Evolutionary conservation across 2,113 vertebrate species (phyloP).

Genomic region (Typhlomys cinereus): DNA sequence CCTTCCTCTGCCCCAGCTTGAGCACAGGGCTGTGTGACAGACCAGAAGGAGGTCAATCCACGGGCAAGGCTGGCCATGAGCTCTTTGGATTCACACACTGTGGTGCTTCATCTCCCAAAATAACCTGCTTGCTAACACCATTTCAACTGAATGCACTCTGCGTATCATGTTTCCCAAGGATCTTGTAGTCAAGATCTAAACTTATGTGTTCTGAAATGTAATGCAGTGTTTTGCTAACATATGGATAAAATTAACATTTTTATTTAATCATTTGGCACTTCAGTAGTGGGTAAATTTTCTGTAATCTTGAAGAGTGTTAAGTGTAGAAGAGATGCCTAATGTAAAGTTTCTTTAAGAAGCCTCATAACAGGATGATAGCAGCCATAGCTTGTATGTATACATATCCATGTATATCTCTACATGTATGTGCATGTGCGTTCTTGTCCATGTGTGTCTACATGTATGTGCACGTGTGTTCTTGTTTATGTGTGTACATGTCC

Average conservation of each 20-base stretch:
- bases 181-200: neutral
- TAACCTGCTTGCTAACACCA: neutral
- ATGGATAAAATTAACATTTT: neutral
- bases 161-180: neutral
- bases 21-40: neutral
- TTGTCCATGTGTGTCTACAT: neutral
- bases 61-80: neutral
- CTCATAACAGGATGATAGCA: neutral
- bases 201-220: neutral
- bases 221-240: neutral
- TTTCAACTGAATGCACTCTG: neutral
- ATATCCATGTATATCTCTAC: neutral
- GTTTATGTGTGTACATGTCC: neutral
- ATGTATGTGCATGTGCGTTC: neutral
- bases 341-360: neutral
- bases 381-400: neutral
- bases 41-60: conserved; percentile 18
- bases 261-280: neutral
- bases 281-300: neutral
- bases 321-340: neutral
- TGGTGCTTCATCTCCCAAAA: neutral
- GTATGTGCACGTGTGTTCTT: neutral
- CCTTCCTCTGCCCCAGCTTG: conserved; percentile 18
- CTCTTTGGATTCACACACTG: neutral
- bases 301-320: neutral